phyloP scores from a whole-genome alignment of 1,140 invertebrate species.

The Penaeus chinensis region DNA sequence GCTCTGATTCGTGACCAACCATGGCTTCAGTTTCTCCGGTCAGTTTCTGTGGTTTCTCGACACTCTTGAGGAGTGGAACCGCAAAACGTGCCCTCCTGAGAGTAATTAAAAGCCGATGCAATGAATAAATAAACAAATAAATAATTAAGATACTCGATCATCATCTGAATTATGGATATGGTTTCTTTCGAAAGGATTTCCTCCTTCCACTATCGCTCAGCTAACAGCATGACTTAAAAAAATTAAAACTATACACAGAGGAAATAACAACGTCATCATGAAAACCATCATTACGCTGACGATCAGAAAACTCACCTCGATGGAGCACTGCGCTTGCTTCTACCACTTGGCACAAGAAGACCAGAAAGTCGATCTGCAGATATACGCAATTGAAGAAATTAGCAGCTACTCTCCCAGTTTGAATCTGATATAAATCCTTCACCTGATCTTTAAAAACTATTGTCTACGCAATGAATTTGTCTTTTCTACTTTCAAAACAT shows the following conservation, averaged over 20 bases:
- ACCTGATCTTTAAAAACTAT: neutral
- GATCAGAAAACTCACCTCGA: neutral
- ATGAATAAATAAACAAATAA: too few relatives aligned
- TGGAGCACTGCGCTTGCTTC: conserved; percentile 15
- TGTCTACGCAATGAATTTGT: too few relatives aligned
- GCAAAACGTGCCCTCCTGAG: conserved; percentile 32
- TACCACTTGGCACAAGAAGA: conserved; percentile 30
- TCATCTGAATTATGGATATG: too few relatives aligned
- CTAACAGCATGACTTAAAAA: too few relatives aligned
- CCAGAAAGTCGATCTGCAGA: conserved; percentile 46
- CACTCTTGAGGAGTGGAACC: conserved; percentile 39
- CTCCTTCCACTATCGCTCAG: too few relatives aligned
- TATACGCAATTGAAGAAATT: neutral
- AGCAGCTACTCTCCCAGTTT: neutral
- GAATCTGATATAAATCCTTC: neutral
- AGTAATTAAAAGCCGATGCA: neutral
- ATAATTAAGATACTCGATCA: too few relatives aligned
- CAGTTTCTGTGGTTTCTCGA: neutral
- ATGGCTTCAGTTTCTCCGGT: neutral
- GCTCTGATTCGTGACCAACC: conserved; percentile 39
- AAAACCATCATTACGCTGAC: neutral
- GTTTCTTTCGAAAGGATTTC: too few relatives aligned
- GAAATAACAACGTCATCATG: too few relatives aligned
- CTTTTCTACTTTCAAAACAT: too few relatives aligned
- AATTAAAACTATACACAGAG: too few relatives aligned